Evolutionary conservation across 1,140 invertebrate species (phyloP).

Genomic region (Bombus fervidus): DNA sequence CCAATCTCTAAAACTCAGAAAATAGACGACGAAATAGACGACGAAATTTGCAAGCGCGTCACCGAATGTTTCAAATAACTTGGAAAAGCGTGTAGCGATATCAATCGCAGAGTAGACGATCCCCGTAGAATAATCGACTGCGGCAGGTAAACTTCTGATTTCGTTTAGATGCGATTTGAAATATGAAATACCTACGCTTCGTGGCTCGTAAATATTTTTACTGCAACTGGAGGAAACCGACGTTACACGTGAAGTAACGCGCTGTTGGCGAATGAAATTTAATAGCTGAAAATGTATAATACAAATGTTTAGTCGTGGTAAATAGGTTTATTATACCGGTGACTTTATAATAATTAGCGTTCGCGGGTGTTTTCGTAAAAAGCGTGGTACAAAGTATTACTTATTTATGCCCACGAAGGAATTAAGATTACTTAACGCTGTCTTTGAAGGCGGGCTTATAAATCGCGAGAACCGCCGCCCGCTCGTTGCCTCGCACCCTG

Average conservation of each 20-base stretch:
- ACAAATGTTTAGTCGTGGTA: neutral
- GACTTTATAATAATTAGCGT: constrained; percentile 28
- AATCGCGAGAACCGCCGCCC: constrained; percentile 1
- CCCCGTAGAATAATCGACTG: no score
- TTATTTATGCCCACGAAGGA: neutral
- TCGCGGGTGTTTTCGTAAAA: neutral
- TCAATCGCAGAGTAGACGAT: no score
- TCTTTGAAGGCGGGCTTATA: constrained; percentile 24
- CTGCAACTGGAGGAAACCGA: neutral
- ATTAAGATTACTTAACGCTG: constrained; percentile 26
- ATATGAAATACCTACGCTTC: no score
- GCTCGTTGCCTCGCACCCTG: neutral
- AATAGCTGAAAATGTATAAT: constrained; percentile 24
- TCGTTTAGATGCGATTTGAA: neutral
- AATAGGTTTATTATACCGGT: constrained; percentile 34
- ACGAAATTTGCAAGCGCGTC: no score
- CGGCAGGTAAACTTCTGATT: neutral
- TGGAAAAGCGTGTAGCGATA: no score
- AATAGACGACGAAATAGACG: no score
- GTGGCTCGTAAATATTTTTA: neutral
- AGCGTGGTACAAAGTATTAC: constrained; percentile 6
- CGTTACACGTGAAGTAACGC: no score
- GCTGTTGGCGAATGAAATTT: neutral
- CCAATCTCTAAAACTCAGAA: no score
- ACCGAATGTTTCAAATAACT: no score